Evolutionary conservation across 1,140 invertebrate genomes (phyloP).

Genomic region (Archivesica marissinica): DNA sequence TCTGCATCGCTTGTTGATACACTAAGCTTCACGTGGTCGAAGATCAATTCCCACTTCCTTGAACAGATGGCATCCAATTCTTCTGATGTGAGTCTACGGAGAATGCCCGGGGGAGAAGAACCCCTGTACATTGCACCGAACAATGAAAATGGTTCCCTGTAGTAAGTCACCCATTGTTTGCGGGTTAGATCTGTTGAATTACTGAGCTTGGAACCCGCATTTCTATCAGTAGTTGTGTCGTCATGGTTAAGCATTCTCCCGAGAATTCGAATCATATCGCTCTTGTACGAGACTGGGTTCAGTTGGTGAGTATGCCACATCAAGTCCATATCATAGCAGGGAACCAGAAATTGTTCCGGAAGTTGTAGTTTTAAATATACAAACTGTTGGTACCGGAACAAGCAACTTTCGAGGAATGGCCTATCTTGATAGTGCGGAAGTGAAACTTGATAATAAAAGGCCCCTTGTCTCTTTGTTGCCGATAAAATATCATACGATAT

Average conservation of each 20-base stretch:
- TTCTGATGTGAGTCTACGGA: conserved; percentile 59
- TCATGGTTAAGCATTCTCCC: conserved; percentile 81
- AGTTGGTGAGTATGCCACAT: conserved; percentile 85
- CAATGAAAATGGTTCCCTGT: conserved; percentile 74
- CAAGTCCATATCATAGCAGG: conserved; percentile 85
- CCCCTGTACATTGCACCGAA: conserved; percentile 83
- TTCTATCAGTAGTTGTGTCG: conserved; percentile 82
- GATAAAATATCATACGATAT: conserved; percentile 81
- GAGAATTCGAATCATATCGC: conserved; percentile 82
- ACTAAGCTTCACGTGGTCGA: neutral
- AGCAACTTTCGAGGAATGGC: conserved; percentile 82
- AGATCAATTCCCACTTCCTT: too few species aligned
- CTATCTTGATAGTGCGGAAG: conserved; percentile 84
- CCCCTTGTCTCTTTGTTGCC: conserved; percentile 82
- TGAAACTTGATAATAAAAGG: conserved; percentile 84
- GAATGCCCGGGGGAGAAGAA: conserved; percentile 70
- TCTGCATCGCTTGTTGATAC: neutral
- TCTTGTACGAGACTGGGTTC: conserved; percentile 82
- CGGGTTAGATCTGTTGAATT: conserved; percentile 72
- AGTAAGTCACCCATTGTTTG: conserved; percentile 75
- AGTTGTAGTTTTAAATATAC: conserved; percentile 83
- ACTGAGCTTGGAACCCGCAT: conserved; percentile 82
- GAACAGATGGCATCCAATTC: conserved; percentile 34
- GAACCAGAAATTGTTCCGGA: conserved; percentile 84
- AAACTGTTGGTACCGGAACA: conserved; percentile 85